Percentiles rank a stretch among this genome's conserved stretches.
Conservation (phyloP, 2,888 invertebrate species). For the Cotesia congregata region DNA sequence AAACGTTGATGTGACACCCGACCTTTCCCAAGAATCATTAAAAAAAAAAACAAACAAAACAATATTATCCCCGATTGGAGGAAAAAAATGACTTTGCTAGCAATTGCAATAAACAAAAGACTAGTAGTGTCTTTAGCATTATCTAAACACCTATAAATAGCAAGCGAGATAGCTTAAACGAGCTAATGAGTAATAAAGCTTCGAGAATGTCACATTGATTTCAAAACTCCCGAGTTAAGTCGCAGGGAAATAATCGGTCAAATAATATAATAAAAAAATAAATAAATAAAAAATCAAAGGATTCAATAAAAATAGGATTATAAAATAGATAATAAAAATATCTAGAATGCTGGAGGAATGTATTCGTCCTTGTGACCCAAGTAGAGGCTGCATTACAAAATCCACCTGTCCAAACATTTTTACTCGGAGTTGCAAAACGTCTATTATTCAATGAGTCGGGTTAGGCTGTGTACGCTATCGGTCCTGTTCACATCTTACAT, state of each 20-base stretch:
- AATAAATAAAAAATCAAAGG: background rate
- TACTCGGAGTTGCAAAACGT: constrained; percentile 55
- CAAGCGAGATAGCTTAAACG: background rate
- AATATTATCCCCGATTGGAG: too few relatives aligned
- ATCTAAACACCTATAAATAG: background rate
- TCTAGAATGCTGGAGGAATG: constrained; percentile 26
- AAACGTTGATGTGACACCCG: too few relatives aligned
- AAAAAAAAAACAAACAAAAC: background rate
- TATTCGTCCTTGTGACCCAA: constrained; percentile 33
- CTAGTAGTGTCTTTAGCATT: background rate
- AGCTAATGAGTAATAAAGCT: background rate
- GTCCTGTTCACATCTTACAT: background rate
- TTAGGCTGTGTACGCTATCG: constrained; percentile 29
- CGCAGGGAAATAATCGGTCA: background rate
- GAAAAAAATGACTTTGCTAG: too few relatives aligned
- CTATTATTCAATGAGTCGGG: constrained; percentile 49
- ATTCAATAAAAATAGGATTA: background rate
- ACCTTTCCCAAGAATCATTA: constrained; percentile 22
- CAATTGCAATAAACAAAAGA: background rate
- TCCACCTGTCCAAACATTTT: constrained; percentile 54
- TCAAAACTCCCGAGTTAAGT: background rate
- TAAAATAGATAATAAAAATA: constrained; percentile 24
- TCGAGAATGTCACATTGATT: background rate
- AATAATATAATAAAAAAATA: background rate
- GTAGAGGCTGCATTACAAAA: constrained; percentile 56